Evolutionary conservation across 2,113 vertebrate genomes (phyloP).

Genomic region (Aptenodytes forsteri): DNA sequence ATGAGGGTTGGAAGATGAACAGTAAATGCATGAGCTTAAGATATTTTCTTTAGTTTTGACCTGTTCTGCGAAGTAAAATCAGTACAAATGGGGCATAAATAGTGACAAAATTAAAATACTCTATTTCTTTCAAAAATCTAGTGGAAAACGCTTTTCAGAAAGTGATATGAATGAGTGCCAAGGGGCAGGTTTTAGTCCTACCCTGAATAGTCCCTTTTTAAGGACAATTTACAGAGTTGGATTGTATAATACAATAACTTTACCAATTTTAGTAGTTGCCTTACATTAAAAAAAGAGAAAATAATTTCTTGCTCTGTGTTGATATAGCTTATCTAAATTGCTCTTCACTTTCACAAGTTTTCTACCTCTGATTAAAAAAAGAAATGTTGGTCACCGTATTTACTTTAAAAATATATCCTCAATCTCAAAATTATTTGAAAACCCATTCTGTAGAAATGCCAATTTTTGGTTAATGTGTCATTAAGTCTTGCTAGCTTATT

Average conservation of each 20-base stretch:
- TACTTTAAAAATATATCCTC: not conserved
- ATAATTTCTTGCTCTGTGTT: not conserved
- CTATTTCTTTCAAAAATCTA: not conserved
- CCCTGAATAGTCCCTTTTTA: not conserved
- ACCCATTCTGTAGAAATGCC: not conserved
- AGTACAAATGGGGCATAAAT: not conserved
- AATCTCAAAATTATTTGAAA: not conserved
- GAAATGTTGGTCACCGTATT: fast-evolving
- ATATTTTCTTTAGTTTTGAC: not conserved
- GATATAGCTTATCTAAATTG: not conserved
- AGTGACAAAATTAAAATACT: not conserved
- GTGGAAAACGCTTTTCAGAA: not conserved
- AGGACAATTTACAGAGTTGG: not conserved
- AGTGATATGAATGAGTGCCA: not conserved
- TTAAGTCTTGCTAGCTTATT: not conserved
- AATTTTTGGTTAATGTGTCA: not conserved
- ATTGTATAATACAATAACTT: not conserved
- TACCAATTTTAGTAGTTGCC: not conserved
- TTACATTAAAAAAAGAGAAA: not conserved
- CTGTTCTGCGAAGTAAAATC: not conserved
- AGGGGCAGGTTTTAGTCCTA: not conserved
- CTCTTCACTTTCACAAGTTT: not conserved
- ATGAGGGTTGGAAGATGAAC: not conserved
- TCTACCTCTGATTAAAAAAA: not conserved
- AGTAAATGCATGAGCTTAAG: not conserved